Conservation (phyloP, 2,888 invertebrate genomes). For the Dryocosmus kuriphilus region DNA sequence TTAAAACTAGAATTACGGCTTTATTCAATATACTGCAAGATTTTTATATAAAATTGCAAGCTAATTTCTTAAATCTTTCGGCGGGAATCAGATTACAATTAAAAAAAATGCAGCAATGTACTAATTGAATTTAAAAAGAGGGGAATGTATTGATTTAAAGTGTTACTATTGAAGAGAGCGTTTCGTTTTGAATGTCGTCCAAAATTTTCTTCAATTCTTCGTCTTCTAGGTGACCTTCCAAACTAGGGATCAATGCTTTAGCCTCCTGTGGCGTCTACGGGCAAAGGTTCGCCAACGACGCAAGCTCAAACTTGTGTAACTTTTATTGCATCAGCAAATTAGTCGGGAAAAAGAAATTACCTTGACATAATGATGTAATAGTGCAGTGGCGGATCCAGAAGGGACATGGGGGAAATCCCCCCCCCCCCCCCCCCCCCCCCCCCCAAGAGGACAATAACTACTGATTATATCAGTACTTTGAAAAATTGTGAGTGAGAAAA, state of each 20-base stretch:
- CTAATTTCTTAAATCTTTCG: neutral
- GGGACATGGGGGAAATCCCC: too few relatives aligned
- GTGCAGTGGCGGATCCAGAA: too few relatives aligned
- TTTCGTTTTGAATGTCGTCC: slow-evolving; percentile 98
- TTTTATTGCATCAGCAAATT: slow-evolving; percentile 96
- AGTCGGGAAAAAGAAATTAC: slow-evolving; percentile 67
- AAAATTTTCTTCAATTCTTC: slow-evolving; percentile 97
- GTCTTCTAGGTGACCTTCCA: slow-evolving; percentile 98
- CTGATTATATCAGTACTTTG: too few relatives aligned
- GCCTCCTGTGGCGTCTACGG: slow-evolving; percentile 99
- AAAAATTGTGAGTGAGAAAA: too few relatives aligned
- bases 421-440: too few relatives aligned
- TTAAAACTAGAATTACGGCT: neutral
- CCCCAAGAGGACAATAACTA: too few relatives aligned
- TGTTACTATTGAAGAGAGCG: slow-evolving; percentile 96
- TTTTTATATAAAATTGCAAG: neutral
- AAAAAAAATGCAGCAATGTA: neutral
- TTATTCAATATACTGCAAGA: too few relatives aligned
- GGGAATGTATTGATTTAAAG: neutral
- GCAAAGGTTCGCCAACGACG: slow-evolving; percentile 98
- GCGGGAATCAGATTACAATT: neutral
- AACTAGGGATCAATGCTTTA: slow-evolving; percentile 96
- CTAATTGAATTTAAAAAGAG: slow-evolving; percentile 22
- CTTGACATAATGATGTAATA: neutral
- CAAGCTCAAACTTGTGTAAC: slow-evolving; percentile 98